Conservation (phyloP, 2,888 invertebrate genomes). For the Melieria picta region DNA sequence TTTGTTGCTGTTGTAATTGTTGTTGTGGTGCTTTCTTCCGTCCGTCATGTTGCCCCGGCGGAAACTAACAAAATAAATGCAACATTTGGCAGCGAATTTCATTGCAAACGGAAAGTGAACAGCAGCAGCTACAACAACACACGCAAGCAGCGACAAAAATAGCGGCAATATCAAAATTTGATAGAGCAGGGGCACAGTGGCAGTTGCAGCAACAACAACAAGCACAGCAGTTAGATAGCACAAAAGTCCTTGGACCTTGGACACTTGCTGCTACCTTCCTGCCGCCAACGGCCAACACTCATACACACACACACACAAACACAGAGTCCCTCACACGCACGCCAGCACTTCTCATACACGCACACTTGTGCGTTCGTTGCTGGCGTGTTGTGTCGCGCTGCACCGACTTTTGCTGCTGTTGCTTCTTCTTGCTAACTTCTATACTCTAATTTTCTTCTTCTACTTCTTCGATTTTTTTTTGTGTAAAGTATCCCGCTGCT, state of each 20-base stretch:
- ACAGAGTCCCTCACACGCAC: not conserved
- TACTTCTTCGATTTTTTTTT: no score
- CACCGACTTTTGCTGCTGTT: no score
- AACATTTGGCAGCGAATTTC: constrained; percentile 58
- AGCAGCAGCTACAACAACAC: constrained; percentile 5
- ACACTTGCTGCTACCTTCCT: not conserved
- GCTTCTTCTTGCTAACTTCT: no score
- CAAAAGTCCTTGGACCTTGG: constrained; percentile 20
- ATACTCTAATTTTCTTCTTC: no score
- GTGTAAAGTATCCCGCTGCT: constrained; percentile 39
- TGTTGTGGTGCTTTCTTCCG: constrained; percentile 13
- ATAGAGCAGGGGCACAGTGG: not conserved
- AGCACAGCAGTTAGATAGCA: constrained; percentile 12
- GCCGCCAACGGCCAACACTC: not conserved
- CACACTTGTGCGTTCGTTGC: no score
- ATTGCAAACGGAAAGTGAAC: constrained; percentile 51
- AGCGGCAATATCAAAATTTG: not conserved
- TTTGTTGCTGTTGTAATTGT: not conserved
- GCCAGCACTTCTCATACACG: not conserved
- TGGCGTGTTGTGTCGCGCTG: no score
- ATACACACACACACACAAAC: not conserved
- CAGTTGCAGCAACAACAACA: constrained; percentile 5
- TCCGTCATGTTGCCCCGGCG: constrained; percentile 38
- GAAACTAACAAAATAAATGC: constrained; percentile 59
- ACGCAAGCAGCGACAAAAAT: constrained; percentile 6